Base-by-base conservation (phyloP, 2,888 invertebrate species). In the Spilosoma lubricipeda region DNA sequence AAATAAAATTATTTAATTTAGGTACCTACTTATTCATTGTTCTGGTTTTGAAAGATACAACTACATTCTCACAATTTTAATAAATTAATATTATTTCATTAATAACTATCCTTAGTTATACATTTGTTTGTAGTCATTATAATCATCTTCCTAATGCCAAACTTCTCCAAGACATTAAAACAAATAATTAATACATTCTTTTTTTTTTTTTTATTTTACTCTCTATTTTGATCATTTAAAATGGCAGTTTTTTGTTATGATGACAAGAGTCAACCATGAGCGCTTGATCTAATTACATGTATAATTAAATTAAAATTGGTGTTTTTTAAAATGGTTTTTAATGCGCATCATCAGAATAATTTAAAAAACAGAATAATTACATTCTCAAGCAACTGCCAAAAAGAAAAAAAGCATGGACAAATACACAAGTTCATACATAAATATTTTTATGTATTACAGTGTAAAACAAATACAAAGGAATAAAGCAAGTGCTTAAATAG, bases 401-500 rank as follows among this genome's bases (percentile, higher is more conserved):
- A 7, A 63, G 3, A 42, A 42, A 45, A 42, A 8, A 15, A n/a
- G 42, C 11, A 45, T 45, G 45, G 56, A n/a, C 13, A 56, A 20
- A 52, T 56, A n/a, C 15, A 23, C 59, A 30, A 59, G 59, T 42
- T 72, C 59, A 72, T 59, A 48, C 64, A 69, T 42, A 73, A 64
- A 64, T 73, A 73, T 73, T 73, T 56, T 66, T 73, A 68, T 66
- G 72, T 75, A 72, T 69, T 72, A 42, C 66, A 72, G 72, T 72
- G 45, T 67, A 66, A 75, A 72, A 66, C 70, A 72, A 70, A 67
- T 70, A 72, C 64, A 72, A 75, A 65, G 69, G 75, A 70, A 69
- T 67, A 70, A 71, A 65, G 59, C 71, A 42, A 75, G 71, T 71
- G 64, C 67, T 71, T 75, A 64, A 71, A 30, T 67, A 71, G 67